Conservation (phyloP, 1,140 invertebrate species). For the Latrodectus geometricus region DNA sequence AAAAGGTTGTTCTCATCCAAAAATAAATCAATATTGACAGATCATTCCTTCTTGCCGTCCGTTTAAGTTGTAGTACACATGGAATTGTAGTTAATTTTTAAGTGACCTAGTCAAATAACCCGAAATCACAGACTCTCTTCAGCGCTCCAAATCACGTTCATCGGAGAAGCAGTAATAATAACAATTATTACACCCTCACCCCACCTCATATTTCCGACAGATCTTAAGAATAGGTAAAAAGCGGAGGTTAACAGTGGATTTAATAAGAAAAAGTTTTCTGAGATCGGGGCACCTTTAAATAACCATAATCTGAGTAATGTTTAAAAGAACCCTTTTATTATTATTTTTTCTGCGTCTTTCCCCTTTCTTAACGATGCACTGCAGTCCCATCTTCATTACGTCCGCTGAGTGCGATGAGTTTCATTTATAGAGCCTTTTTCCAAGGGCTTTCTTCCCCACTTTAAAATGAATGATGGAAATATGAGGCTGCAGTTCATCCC, state of each 20-base stretch:
- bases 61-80: too few relatives aligned
- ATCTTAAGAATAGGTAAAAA: constrained; percentile 10
- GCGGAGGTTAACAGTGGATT: background rate
- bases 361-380: background rate
- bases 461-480: too few relatives aligned
- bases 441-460: too few relatives aligned
- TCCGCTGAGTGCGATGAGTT: background rate
- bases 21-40: too few relatives aligned
- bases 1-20: too few relatives aligned
- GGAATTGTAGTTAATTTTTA: background rate
- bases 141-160: background rate
- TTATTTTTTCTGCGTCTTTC: background rate
- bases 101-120: background rate
- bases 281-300: constrained; percentile 17
- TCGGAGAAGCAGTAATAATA: constrained; percentile 20
- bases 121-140: background rate
- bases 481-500: too few relatives aligned
- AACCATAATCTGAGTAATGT: constrained; percentile 30
- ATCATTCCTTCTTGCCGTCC: too few relatives aligned
- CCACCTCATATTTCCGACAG: constrained; percentile 20
- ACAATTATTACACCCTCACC: constrained; percentile 48
- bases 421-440: too few relatives aligned
- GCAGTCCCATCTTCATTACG: background rate
- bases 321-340: background rate
- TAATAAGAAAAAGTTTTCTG: constrained; percentile 21